Evolutionary conservation across 1,140 invertebrate species (phyloP), one percentile per base, ranked within the genome.

Genomic region (Bombus consobrinus): DNA sequence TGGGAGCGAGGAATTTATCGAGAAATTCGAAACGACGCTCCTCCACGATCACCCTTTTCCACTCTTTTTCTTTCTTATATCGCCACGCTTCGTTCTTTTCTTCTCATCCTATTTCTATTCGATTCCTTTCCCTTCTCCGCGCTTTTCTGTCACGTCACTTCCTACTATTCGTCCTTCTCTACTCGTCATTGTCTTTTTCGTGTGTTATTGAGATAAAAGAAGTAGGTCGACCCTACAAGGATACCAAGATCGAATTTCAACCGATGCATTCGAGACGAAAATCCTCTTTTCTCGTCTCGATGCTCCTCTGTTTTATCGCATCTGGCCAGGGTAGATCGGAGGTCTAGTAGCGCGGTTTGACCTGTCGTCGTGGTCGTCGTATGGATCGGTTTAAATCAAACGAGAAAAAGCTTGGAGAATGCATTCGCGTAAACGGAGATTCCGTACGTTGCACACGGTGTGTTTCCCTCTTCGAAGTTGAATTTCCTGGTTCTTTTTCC

Each of bases 21-120:
- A 93, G 94, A 94, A 94, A 94, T 91, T 92, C 89, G 93, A 95
- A 92, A 93, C 93, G 92, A 86, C 80, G 89, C 88, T 88, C 89
- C 41, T 9, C 59, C 22, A 32, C 53, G 32, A n/a, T 57, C 64
- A 28, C 28, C 74, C 62, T 77, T 47, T 41, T 59, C 28, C 66
- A 43, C 73, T 28, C 73, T 62, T 25, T 39, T 53, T 87, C 62
- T 73, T 47, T n/a, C 59, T 62, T 12, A 4, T 62, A 10, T 77
- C 59, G 64, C 15, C 8, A 34, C 66, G 59, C 10, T n/a, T 62
- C 28, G 59, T 62, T 37, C 66, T 22, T 34, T 64, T 34, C 66
- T 69, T 34, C 69, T 62, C 39, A 18, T 47, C 25, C 53, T 34
- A 83, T 57, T 64, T 72, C 75, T 28, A 18, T 41, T 66, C 59